Conservation (phyloP, 2,888 invertebrate genomes). For the Eupithecia tripunctaria region DNA sequence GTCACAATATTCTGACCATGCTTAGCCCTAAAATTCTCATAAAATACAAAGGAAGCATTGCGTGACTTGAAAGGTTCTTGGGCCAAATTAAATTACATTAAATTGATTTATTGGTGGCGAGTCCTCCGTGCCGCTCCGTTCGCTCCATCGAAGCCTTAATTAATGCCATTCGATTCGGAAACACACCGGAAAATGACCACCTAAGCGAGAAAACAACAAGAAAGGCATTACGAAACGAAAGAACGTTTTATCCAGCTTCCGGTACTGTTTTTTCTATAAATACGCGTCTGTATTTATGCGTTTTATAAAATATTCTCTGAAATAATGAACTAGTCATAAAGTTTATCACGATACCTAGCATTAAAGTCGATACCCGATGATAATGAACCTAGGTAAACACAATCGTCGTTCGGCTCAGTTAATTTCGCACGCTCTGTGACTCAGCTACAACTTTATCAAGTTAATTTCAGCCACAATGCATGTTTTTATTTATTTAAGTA, state of each 20-base stretch:
- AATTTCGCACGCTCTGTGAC: conserved; percentile 52
- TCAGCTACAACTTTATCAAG: conserved; percentile 46
- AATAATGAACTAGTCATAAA: conserved; percentile 3
- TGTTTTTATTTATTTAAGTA: conserved; percentile 46
- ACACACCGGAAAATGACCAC: conserved; percentile 67
- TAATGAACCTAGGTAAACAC: conserved; percentile 36
- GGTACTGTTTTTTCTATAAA: background rate
- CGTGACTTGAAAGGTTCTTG: conserved; percentile 74
- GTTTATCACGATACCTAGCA: conserved; percentile 22
- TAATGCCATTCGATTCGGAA: conserved; percentile 78
- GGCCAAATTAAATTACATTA: conserved; percentile 82
- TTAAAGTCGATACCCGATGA: conserved; percentile 31
- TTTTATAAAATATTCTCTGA: background rate
- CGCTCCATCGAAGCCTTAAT: conserved; percentile 70
- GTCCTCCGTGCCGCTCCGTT: conserved; percentile 63
- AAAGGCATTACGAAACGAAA: conserved; percentile 40
- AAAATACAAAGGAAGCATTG: conserved; percentile 64
- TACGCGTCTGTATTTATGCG: background rate
- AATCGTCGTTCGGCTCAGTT: conserved; percentile 51
- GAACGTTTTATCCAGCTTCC: conserved; percentile 1
- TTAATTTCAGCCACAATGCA: conserved; percentile 46
- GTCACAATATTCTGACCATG: conserved; percentile 10
- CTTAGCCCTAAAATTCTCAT: conserved; percentile 15
- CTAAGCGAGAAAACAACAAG: conserved; percentile 44
- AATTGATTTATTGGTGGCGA: conserved; percentile 80